Conservation (phyloP, 2,113 vertebrate species). For the Zosterops pallidus region DNA sequence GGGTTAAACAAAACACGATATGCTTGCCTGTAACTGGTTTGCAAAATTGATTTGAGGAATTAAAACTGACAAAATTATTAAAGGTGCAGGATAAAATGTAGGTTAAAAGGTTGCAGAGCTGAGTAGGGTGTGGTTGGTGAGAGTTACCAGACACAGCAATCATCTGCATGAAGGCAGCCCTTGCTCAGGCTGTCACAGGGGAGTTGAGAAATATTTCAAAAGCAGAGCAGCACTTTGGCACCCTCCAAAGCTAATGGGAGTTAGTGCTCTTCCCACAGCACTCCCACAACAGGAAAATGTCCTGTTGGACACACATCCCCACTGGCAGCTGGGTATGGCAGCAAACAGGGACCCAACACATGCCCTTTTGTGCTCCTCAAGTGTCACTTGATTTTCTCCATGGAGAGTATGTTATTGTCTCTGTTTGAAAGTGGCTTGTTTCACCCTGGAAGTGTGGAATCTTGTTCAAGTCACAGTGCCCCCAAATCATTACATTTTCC, state of each 20-base stretch:
- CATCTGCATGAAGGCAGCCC: neutral
- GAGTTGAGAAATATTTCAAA: neutral
- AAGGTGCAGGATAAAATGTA: neutral
- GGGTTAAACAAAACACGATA: neutral
- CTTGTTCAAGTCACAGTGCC: neutral
- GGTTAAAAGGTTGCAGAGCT: neutral
- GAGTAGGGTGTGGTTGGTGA: neutral
- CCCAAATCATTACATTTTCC: accelerated
- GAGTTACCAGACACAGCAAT: neutral
- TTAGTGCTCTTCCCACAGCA: neutral
- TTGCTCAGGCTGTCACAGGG: accelerated
- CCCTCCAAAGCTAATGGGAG: neutral
- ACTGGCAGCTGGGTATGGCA: neutral
- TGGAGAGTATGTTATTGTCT: neutral
- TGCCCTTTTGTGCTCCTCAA: neutral
- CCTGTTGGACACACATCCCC: neutral
- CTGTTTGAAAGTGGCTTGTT: neutral
- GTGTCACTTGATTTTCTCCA: neutral
- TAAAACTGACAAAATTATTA: neutral
- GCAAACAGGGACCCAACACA: accelerated
- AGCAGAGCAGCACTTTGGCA: neutral
- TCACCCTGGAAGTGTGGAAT: neutral
- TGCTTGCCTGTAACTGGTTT: neutral
- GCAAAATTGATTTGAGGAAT: neutral
- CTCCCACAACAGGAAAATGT: neutral